Percentiles rank a stretch among this genome's conserved stretches.
Evolutionary conservation across 2,888 invertebrate genomes (phyloP).

Genomic region (Caenorhabditis auriculariae): DNA sequence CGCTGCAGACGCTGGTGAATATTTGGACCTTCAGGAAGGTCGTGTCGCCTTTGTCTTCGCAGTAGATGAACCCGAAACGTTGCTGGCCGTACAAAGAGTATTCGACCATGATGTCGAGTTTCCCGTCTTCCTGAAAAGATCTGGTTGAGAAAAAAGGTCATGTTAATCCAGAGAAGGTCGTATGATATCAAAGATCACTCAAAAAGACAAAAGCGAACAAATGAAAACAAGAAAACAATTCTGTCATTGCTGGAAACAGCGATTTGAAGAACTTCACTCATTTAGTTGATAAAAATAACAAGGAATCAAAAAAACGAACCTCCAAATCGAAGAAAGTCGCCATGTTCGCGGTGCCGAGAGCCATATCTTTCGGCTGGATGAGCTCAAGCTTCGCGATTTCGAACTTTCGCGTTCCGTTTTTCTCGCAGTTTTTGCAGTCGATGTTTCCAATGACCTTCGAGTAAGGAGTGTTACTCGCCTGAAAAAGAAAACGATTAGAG

Average conservation of each 20-base stretch:
- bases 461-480: conserved; percentile 3
- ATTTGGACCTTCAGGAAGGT: conserved; percentile 62
- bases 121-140: conserved; percentile 58
- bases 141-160: background rate
- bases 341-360: conserved; percentile 27
- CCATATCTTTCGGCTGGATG: conserved; percentile 31
- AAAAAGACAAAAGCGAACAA: too few species aligned
- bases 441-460: conserved; percentile 45
- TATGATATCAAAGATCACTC: background rate
- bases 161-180: background rate
- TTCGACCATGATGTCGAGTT: conserved; percentile 59
- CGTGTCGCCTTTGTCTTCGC: conserved; percentile 59
- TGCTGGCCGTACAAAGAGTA: conserved; percentile 31
- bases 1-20: conserved; percentile 47
- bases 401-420: conserved; percentile 43
- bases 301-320: too few species aligned
- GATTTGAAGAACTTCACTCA: too few species aligned
- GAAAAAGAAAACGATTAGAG: background rate
- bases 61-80: conserved; percentile 24
- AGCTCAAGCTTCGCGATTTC: conserved; percentile 28
- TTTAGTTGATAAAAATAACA: too few species aligned
- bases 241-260: too few species aligned
- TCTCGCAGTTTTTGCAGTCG: conserved; percentile 39
- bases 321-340: conserved; percentile 31
- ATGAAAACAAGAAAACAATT: too few species aligned